Evolutionary conservation across 2,888 invertebrate genomes (phyloP).

Genomic region (Cheilosia grossa): DNA sequence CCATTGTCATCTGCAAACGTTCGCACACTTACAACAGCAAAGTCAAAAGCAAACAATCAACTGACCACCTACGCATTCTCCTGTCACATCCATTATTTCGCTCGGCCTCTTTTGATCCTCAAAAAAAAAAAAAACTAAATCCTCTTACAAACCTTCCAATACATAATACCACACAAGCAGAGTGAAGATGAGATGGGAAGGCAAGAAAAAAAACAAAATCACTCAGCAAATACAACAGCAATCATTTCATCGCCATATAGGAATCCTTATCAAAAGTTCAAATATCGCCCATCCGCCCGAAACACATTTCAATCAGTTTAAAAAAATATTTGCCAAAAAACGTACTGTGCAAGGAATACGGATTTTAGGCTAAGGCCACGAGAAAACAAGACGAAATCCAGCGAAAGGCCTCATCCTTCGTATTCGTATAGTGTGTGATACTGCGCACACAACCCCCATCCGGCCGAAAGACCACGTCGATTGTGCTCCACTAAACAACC

Average conservation of each 20-base stretch:
- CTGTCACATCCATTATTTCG: conserved; percentile 56
- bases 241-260: conserved; percentile 44
- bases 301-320: conserved; percentile 58
- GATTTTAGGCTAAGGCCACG: conserved; percentile 45
- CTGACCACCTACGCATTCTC: conserved; percentile 57
- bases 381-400: conserved; percentile 7
- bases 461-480: conserved; percentile 31
- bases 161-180: conserved; percentile 48
- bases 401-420: conserved; percentile 26
- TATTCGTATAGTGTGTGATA: conserved; percentile 4
- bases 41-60: conserved; percentile 68
- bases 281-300: conserved; percentile 25
- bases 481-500: conserved; percentile 66
- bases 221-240: conserved; percentile 70
- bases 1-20: conserved; percentile 68
- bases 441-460: conserved; percentile 14
- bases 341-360: conserved; percentile 17
- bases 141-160: conserved; percentile 57
- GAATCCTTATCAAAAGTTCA: conserved; percentile 63
- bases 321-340: conserved; percentile 59
- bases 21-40: conserved; percentile 49
- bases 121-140: conserved; percentile 30
- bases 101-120: conserved; percentile 44
- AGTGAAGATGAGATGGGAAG: not conserved
- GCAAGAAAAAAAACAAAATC: conserved; percentile 23